Base-by-base conservation (phyloP, 2,888 invertebrate species). In the Ditula angustiorana region DNA sequence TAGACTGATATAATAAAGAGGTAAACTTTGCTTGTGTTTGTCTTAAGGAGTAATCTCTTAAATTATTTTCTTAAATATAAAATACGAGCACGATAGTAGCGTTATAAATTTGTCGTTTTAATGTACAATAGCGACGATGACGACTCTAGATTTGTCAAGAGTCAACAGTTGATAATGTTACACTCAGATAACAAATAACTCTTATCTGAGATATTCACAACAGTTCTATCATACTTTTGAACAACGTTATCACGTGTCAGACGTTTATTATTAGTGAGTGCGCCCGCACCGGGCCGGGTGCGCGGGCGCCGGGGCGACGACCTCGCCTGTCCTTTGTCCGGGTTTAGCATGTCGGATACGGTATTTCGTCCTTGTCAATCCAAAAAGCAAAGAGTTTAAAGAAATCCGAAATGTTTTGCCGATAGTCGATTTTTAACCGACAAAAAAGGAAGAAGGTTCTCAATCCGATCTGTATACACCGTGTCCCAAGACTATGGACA, bases 231-330 rank as follows among this genome's bases (percentile, higher is more conserved):
- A 35, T 19, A 53, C 13, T 3, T 11, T n/a, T 8, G 2, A 21
- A 13, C n/a, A 8, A 8, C n/a, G 26, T 4, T 23, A 16, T 30
- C 56, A 26, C 21, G 23, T 44, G 52, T 41, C 50, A 41, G 33
- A 19, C 30, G 21, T 53, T 33, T 62, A 62, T 62, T 62, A 62
- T 62, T 62, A 50, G 56, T 30, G 56, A 37, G 57, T 62, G 57
- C 62, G 49, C 41, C 2, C 41, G 62, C 61, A 61, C 41, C 19
- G 19, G 41, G 19, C 61, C 8, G 55, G 50, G 37, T 49, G 59
- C 59, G 59, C 59, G 21, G 50, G 50, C 59, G 50, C 59, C 26
- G 50, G 60, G 23, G 37, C 62, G 49, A 37, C 41, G 62, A 62
- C 37, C 62, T 57, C 41, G 49, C 11, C 19, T 19, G 28, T 50